Evolutionary conservation across 2,888 invertebrate species (phyloP), one percentile per base, ranked within the genome.

Genomic region (Cheilosia variabilis): DNA sequence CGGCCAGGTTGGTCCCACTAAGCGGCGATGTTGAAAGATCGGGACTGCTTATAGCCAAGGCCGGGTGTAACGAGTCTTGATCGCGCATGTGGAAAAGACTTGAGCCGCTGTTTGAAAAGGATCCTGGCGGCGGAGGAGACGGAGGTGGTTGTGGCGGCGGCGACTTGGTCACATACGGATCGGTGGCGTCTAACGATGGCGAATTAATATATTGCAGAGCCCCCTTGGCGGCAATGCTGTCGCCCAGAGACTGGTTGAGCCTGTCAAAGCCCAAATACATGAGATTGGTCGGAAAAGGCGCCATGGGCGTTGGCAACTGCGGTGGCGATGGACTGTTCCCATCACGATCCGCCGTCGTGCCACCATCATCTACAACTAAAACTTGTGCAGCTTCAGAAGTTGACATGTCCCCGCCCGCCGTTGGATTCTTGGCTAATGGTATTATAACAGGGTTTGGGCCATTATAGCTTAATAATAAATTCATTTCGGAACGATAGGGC

Each of bases 401-500:
- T 1, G 45, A 55, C 45, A 60, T 43, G 24, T 17, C 55, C 22
- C 52, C 52, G 27, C 15, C 52, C 52, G 45, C 19, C 53, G 66
- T 58, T 52, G 57, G 24, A 41, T 72, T 66, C 43, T 65, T 82
- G 60, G 65, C 75, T 66, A 87, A 50, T 45, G 89, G 89, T 22
- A 89, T 90, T 84, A 89, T 90, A 13, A 89, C 89, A 13, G 91
- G 88, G 88, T 90, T 90, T 73, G 89, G 80, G 83, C 90, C 92
- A 55, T 91, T 91, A 77, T 91, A 92, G 45, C 90, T 90, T 57
- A 92, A 88, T 73, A 91, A 89, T 50, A 92, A 87, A 88, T 92
- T 92, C 91, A 92, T 91, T 89, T 92, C 92, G 4, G 92, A 92
- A 52, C 92, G 91, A 88, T 91, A 92, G 5, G 92, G 92, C 72